These are phyloP conservation scores for Erinaceus europaeus DNA, from an alignment of 2,113 vertebrate species.

Conservation along the genomic window DNA sequence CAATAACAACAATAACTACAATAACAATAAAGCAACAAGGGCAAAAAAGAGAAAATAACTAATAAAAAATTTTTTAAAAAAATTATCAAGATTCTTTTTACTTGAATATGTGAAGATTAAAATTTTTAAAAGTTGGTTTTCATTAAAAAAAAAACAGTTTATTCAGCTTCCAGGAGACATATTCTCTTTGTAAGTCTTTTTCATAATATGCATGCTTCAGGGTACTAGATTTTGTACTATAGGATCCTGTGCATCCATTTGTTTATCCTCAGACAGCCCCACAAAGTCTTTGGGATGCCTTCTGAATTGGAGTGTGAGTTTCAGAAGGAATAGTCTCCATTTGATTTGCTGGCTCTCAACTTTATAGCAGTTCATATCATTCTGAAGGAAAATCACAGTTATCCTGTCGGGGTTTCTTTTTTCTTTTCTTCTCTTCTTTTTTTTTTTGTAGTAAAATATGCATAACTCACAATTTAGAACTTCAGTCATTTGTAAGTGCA, in stretches of 20 bases:
- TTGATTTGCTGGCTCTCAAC: constrained; percentile 52
- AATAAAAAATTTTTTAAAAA: too few species aligned
- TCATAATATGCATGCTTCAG: not conserved
- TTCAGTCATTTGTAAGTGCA: not conserved
- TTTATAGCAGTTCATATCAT: too few species aligned
- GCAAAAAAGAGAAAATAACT: too few species aligned
- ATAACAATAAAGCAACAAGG: too few species aligned
- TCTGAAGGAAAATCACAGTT: too few species aligned
- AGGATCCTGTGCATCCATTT: not conserved
- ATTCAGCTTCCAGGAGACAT: not conserved
- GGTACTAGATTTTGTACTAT: not conserved
- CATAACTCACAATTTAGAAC: not conserved
- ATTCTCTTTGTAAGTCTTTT: not conserved
- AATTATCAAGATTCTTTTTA: constrained; percentile 32
- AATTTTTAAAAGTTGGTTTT: not conserved
- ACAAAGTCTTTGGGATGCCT: not conserved
- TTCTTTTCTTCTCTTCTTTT: too few species aligned
- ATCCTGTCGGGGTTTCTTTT: too few species aligned
- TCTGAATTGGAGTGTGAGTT: not conserved
- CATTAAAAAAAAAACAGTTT: not conserved
- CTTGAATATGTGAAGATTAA: not conserved
- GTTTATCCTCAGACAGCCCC: constrained; percentile 19
- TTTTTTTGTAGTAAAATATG: not conserved
- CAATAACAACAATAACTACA: too few species aligned
- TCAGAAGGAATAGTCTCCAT: constrained; percentile 28